phyloP scores from a whole-genome alignment of 53 echinoderm and acorn worm species.

The Echinometra lucunter region DNA sequence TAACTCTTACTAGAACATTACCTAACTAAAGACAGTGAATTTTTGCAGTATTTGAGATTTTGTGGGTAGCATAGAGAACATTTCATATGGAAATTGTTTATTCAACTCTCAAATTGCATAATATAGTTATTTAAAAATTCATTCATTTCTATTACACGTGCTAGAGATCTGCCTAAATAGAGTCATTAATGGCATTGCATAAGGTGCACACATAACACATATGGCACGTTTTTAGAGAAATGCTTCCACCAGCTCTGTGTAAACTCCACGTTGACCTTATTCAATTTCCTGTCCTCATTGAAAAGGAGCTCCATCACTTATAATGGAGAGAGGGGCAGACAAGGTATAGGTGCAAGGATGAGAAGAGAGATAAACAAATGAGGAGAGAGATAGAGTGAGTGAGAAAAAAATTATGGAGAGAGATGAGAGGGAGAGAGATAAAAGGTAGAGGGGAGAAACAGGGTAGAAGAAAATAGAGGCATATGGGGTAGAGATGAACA shows the following conservation, averaged over 20 bases:
- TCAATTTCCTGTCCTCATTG: conserved; percentile 33
- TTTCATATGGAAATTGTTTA: not conserved
- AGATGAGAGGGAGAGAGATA: too few species aligned
- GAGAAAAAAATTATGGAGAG: not conserved
- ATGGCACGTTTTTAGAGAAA: not conserved
- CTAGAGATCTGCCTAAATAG: not conserved
- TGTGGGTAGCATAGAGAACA: not conserved
- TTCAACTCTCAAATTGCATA: not conserved
- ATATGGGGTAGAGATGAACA: too few species aligned
- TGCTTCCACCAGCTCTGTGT: not conserved
- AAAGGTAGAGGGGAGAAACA: not conserved
- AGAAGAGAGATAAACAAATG: not conserved
- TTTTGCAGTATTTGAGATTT: not conserved
- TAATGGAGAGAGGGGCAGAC: not conserved
- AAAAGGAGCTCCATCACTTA: not conserved
- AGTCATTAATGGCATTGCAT: not conserved
- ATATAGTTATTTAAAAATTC: not conserved
- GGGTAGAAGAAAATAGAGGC: not conserved
- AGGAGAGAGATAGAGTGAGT: not conserved
- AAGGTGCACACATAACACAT: not conserved
- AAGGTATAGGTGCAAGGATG: not conserved
- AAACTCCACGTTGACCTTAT: conserved; percentile 10
- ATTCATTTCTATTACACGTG: not conserved
- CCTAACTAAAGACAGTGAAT: not conserved
- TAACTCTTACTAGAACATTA: too few species aligned